phyloP scores from a whole-genome alignment of 2,113 vertebrate species.

The Anthoscopus minutus region DNA sequence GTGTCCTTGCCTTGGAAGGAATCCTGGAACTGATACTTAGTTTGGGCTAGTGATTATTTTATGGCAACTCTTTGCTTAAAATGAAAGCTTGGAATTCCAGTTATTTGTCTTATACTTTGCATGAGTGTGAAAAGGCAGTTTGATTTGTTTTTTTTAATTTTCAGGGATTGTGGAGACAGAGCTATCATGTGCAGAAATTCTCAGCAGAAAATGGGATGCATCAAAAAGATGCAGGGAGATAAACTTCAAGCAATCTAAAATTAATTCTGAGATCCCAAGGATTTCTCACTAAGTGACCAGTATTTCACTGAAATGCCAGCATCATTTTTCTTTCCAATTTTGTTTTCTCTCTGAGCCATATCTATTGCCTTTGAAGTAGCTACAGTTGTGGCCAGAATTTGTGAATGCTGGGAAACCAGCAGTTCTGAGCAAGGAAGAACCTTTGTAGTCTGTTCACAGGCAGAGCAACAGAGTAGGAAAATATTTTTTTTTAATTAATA shows the following conservation, averaged over 20 bases:
- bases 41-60: background rate
- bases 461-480: background rate
- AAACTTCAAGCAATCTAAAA: background rate
- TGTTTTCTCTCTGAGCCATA: slow-evolving; percentile 21
- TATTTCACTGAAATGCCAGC: background rate
- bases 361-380: slow-evolving; percentile 57
- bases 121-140: background rate
- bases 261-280: background rate
- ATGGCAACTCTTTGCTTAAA: background rate
- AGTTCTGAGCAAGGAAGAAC: slow-evolving; percentile 3
- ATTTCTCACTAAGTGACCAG: background rate
- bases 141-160: background rate
- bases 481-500: background rate
- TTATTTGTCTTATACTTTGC: background rate
- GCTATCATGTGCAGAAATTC: background rate
- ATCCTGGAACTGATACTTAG: background rate
- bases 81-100: background rate
- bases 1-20: background rate
- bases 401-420: slow-evolving; percentile 39
- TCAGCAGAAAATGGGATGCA: background rate
- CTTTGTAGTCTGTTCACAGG: slow-evolving; percentile 45
- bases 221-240: background rate
- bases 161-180: background rate
- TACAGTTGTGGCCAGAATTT: slow-evolving; percentile 7
- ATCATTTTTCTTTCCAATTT: background rate